These are phyloP conservation scores for Philereme vetulata DNA, from an alignment of 2,888 invertebrate species.

Conservation along the genomic window DNA sequence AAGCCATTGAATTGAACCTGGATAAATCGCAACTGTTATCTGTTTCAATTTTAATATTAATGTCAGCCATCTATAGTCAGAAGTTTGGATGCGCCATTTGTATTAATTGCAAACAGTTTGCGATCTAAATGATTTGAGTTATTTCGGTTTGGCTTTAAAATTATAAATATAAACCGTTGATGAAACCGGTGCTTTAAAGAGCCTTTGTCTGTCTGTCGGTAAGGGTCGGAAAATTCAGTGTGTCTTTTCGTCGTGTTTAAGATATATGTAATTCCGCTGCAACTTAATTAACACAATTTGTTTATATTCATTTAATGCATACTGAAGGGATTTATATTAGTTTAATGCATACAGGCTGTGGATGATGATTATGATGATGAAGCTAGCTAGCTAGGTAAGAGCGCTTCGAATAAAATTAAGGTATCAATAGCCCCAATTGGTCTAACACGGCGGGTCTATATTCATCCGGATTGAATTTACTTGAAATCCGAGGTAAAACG, in stretches of 20 bases:
- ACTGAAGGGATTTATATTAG: too few relatives aligned
- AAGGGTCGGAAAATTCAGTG: too few relatives aligned
- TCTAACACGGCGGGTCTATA: conserved; percentile 38
- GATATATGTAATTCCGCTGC: too few relatives aligned
- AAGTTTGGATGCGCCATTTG: conserved; percentile 28
- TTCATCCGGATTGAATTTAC: conserved; percentile 46
- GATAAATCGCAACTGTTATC: conserved; percentile 2
- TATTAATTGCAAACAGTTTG: conserved; percentile 28
- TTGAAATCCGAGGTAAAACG: conserved; percentile 37
- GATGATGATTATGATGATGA: too few relatives aligned
- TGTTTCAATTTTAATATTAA: conserved; percentile 34
- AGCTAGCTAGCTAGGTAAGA: neutral
- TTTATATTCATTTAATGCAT: too few relatives aligned
- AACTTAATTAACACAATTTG: too few relatives aligned
- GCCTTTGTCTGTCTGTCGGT: too few relatives aligned
- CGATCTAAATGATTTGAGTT: conserved; percentile 14
- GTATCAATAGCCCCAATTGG: conserved; percentile 15
- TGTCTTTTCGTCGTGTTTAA: too few relatives aligned
- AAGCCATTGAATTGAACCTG: conserved; percentile 10
- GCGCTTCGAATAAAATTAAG: conserved; percentile 9
- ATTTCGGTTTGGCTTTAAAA: conserved; percentile 21
- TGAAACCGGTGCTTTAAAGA: too few relatives aligned
- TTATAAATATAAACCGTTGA: neutral
- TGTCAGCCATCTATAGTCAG: conserved; percentile 24
- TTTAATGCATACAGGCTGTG: too few relatives aligned